Evolutionary conservation across 2,113 vertebrate genomes (phyloP), one percentile per base, ranked within the genome.

Genomic region (Malurus melanocephalus): DNA sequence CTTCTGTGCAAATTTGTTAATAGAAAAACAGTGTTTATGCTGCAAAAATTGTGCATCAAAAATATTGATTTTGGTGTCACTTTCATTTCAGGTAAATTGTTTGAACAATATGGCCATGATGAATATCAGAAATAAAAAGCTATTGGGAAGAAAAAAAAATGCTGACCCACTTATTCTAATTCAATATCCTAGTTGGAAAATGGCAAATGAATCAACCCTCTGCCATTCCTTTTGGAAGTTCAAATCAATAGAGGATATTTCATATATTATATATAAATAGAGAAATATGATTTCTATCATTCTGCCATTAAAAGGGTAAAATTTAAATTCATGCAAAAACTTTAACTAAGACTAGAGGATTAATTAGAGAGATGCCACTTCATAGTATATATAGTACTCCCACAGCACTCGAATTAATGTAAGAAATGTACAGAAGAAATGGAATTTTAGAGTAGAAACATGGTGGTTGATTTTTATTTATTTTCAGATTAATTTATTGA

Each of bases 1-100:
- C 95, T 95, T 94, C 51, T 82, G 84, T 91, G 95, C 90, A 97
- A 97, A 96, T 97, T 79, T 96, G 97, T 96, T 97, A 97, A 97
- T 95, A 96, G 89, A 77, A 86, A 88, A 95, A 83, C 97, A 97
- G 93, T 98, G 98, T 98, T 98, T 98, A 98, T 97, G 97, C 95
- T 97, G 98, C 98, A 98, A 96, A 98, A 99, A 98, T 30, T 94
- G 95, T 94, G 95, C 96, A 97, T 97, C 97, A 95, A 95, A 94
- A 94, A 95, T 98, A 99, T 99, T 86, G 98, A 99, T 99, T 98
- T 97, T 74, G 38, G 94, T 97, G 98, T 97, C 97, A 95, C 89
- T 84, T 95, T 94, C 96, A 96, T 98, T 98, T 97, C 97, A 97
- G 98, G 98, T 98, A 98, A 98, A 98, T 97, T 97, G 98, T 98